Evolutionary conservation across 2,797 vertebrate species (phyloP).

Genomic region (Pantherophis vulpinus): DNA sequence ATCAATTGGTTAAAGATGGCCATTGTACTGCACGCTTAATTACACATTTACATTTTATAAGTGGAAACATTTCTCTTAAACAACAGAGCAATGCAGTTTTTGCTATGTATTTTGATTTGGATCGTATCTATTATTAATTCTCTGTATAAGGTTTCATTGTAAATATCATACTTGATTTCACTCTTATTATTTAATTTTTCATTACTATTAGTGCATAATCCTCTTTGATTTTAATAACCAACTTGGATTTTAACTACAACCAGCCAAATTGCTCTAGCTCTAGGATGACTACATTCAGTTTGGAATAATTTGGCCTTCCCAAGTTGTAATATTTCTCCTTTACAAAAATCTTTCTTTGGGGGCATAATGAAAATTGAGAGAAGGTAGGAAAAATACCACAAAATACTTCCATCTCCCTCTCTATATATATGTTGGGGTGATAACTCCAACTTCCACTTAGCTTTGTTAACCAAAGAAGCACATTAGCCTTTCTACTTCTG

Average conservation of each 20-base stretch:
- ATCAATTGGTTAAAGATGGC: neutral
- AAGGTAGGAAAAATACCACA: neutral
- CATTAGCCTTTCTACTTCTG: neutral
- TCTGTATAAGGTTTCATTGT: neutral
- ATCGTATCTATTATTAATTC: neutral
- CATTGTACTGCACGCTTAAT: neutral
- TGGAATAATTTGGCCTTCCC: neutral
- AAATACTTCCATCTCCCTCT: neutral
- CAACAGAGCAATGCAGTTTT: neutral
- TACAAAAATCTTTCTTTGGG: neutral
- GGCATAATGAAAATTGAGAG: neutral
- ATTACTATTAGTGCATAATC: neutral
- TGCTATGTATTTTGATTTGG: neutral
- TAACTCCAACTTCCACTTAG: neutral
- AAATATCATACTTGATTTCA: neutral
- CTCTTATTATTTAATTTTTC: neutral
- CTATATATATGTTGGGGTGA: neutral
- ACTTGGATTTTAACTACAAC: neutral
- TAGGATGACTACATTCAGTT: neutral
- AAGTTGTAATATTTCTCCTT: neutral
- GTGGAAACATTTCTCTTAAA: neutral
- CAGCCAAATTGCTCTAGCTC: neutral
- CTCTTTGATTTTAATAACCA: neutral
- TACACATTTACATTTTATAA: neutral
- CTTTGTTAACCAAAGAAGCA: neutral